Conservation (phyloP, 2,888 invertebrate species). For the Homarus gammarus region DNA sequence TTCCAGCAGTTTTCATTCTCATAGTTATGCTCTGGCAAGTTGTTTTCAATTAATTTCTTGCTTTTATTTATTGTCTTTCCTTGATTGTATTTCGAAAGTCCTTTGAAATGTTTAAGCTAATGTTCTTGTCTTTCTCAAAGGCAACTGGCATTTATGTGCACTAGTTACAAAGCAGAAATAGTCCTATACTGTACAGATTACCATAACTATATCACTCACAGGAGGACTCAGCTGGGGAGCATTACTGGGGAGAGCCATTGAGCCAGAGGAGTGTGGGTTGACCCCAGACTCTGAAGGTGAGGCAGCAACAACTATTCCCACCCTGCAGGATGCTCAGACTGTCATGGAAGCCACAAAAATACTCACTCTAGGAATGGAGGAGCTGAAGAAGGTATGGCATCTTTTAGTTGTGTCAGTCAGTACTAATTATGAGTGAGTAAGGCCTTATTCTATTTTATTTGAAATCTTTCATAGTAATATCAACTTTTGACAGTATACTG, state of each 20-base stretch:
- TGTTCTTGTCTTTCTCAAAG: not conserved
- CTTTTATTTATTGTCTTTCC: too few relatives aligned
- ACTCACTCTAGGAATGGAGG: conserved; percentile 68
- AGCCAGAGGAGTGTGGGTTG: conserved; percentile 53
- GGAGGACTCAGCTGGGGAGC: conserved; percentile 61
- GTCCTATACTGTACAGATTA: too few relatives aligned
- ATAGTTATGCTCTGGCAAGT: too few relatives aligned
- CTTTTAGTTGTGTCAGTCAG: too few relatives aligned
- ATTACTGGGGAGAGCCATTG: conserved; percentile 24
- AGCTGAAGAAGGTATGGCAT: conserved; percentile 70
- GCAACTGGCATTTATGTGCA: not conserved
- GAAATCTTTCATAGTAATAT: too few relatives aligned
- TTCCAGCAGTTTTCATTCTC: too few relatives aligned
- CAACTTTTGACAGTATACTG: not conserved
- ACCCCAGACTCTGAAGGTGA: conserved; percentile 9
- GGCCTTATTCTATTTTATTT: too few relatives aligned
- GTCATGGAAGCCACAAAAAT: conserved; percentile 70
- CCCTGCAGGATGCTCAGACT: conserved; percentile 65
- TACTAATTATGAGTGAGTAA: too few relatives aligned
- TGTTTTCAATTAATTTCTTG: too few relatives aligned
- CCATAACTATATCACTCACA: conserved; percentile 8
- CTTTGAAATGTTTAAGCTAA: not conserved
- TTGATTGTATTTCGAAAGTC: too few relatives aligned
- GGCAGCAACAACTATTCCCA: conserved; percentile 32
- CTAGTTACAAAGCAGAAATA: too few relatives aligned